Evolutionary conservation across 1,140 invertebrate genomes (phyloP).

Genomic region (Drosophila gunungcola): DNA sequence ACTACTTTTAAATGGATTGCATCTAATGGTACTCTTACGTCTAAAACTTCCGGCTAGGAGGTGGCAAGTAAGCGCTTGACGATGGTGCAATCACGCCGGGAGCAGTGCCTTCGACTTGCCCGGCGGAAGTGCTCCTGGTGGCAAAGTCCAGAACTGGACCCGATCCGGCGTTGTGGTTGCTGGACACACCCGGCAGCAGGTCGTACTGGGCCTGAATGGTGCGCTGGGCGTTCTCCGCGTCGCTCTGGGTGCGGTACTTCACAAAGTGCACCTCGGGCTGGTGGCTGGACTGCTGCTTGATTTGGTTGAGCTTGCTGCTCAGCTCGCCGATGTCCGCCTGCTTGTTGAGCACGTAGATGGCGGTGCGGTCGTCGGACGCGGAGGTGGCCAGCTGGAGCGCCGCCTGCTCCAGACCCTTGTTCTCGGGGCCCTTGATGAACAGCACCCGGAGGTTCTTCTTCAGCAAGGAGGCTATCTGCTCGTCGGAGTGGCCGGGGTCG

Average conservation of each 20-base stretch:
- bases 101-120: not conserved
- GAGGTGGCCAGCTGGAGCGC: conserved; percentile 88
- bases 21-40: conserved; percentile 20
- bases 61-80: conserved; percentile 69
- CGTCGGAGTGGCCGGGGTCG: conserved; percentile 47
- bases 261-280: conserved; percentile 91
- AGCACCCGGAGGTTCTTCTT: conserved; percentile 94
- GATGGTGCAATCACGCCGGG: conserved; percentile 46
- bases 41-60: conserved; percentile 61
- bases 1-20: conserved; percentile 1
- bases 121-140: conserved; percentile 19
- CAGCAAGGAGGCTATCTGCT: conserved; percentile 83
- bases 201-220: conserved; percentile 76
- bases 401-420: conserved; percentile 86
- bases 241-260: conserved; percentile 89
- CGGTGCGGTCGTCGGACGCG: conserved; percentile 91
- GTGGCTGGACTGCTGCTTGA: conserved; percentile 51
- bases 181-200: conserved; percentile 58
- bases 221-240: conserved; percentile 78
- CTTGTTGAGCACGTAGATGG: conserved; percentile 93
- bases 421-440: conserved; percentile 91
- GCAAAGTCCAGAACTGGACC: conserved; percentile 66
- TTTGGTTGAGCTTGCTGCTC: conserved; percentile 59
- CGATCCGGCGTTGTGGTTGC: conserved; percentile 58
- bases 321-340: conserved; percentile 83